phyloP scores from a whole-genome alignment of 2,113 vertebrate genomes.

The Nothocercus julius region DNA sequence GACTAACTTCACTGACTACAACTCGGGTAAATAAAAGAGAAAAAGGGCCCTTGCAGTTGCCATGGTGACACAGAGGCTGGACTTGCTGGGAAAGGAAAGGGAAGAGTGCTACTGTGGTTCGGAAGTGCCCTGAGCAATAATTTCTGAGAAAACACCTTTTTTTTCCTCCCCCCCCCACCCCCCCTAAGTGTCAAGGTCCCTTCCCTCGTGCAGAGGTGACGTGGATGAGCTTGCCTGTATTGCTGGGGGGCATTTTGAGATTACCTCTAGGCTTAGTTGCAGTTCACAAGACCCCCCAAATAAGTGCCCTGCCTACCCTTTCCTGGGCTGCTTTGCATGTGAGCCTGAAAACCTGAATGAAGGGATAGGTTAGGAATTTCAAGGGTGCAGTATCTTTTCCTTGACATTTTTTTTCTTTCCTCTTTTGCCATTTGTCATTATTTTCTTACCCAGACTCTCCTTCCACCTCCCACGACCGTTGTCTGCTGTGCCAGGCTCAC shows the following conservation, averaged over 20 bases:
- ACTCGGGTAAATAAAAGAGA: rapidly evolving
- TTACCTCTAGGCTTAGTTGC: not conserved
- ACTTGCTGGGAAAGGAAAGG: not conserved
- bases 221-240: not conserved
- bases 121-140: not conserved
- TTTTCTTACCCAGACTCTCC: not conserved
- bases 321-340: not conserved
- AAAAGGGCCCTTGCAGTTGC: not conserved
- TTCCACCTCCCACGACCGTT: not conserved
- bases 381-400: not conserved
- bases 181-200: not conserved
- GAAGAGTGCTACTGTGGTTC: not conserved
- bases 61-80: not conserved
- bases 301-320: not conserved
- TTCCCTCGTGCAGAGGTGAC: not conserved
- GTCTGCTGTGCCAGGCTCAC: not conserved
- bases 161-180: no score
- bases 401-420: not conserved
- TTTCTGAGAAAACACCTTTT: not conserved
- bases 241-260: not conserved
- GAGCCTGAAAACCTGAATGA: not conserved
- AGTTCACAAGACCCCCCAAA: not conserved
- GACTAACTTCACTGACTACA: not conserved
- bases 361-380: not conserved
- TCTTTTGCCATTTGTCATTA: not conserved